phyloP scores from a whole-genome alignment of 2,888 invertebrate species.

The Sminthurides aquaticus region DNA sequence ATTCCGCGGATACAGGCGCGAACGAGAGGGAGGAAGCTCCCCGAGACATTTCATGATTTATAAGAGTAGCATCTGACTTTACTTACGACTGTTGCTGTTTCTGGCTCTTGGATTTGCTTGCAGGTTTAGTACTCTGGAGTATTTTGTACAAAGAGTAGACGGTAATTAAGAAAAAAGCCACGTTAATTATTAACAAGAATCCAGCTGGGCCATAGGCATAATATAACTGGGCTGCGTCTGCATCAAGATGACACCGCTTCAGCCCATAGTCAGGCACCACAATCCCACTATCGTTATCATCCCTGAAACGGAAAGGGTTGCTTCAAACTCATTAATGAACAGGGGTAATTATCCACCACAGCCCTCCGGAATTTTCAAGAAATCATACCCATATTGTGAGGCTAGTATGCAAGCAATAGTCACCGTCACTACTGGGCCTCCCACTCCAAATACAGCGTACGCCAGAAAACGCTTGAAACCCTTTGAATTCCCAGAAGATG shows the following conservation, averaged over 20 bases:
- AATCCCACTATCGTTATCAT: slow-evolving; percentile 35
- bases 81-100: slow-evolving; percentile 39
- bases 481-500: slow-evolving; percentile 35
- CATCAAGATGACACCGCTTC: slow-evolving; percentile 30
- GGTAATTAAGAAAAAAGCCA: slow-evolving; percentile 35
- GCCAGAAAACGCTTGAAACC: slow-evolving; percentile 36
- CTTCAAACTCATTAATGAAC: neutral
- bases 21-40: too few relatives aligned
- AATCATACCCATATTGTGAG: slow-evolving; percentile 27
- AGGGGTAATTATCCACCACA: neutral
- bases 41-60: too few relatives aligned
- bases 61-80: too few relatives aligned
- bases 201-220: slow-evolving; percentile 40
- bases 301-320: slow-evolving; percentile 17
- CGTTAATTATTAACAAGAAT: slow-evolving; percentile 30
- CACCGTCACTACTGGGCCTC: slow-evolving; percentile 32
- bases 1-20: too few relatives aligned
- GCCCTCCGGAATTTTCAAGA: neutral
- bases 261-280: slow-evolving; percentile 39
- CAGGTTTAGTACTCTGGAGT: slow-evolving; percentile 38
- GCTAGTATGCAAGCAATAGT: slow-evolving; percentile 31
- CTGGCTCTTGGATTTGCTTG: slow-evolving; percentile 34
- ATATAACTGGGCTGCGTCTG: slow-evolving; percentile 28
- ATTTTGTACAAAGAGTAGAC: slow-evolving; percentile 34
- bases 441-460: slow-evolving; percentile 33